Evolutionary conservation across 2,113 vertebrate species (phyloP), one percentile per base, ranked within the genome.

Genomic region (Mungos mungo): DNA sequence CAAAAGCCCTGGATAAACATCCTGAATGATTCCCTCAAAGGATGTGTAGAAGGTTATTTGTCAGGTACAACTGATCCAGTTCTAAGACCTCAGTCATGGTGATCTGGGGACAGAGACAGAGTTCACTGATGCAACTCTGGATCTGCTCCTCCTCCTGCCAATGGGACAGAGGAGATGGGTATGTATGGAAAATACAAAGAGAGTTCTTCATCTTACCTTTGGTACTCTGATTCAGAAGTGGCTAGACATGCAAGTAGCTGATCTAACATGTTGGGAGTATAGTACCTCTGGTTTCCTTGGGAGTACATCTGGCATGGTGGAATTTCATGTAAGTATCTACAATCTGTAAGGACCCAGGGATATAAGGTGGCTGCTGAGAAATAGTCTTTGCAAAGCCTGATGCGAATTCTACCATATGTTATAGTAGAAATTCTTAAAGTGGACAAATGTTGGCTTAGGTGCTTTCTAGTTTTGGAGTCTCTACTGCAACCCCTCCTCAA

Each of bases 171-270:
- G 99, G 99, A 99, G 98, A 96, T 99, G 99, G 99, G 95, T 99
- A 4, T 99, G 99, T 98, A 99, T 99, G 0, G 99, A 99, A 88
- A 99, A 99, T 95, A 96, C 99, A 79, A 99, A 99, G 98, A 99
- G 98, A 97, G 98, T 99, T 68, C 97, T 99, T 90, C 98, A 98
- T 72, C 97, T 99, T 83, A 91, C 99, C 69, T 99, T 99, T 10
- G 99, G 99, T 81, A 99, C 99, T 18, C 98, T 99, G 0, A 98
- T 99, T 89, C 99, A 99, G 97, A 99, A 99, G 99, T 99, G 99
- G 99, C 98, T 99, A 74, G 99, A 99, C 14, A 99, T 99, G 38
- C 98, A 99, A 50, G 98, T 99, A 38, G 97, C 98, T 60, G 99
- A 99, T 97, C 97, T 99, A 97, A 99, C 98, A 1, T 99, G 98